Percentiles rank a stretch among this genome's conserved stretches.
Evolutionary conservation across 2,113 vertebrate genomes (phyloP).

Genomic region (Sapayoa aenigma): DNA sequence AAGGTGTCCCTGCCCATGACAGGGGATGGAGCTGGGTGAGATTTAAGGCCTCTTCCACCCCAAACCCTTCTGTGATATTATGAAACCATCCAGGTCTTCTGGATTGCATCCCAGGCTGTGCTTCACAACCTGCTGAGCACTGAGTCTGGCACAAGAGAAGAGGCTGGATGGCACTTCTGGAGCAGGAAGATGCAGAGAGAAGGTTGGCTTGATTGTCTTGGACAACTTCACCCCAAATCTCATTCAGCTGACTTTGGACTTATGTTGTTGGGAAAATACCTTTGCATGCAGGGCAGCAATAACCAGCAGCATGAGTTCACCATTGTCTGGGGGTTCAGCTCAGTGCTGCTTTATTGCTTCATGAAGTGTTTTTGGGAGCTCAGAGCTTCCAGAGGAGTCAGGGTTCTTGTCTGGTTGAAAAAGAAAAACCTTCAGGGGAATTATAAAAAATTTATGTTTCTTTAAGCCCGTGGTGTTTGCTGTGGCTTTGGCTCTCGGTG

Average conservation of each 20-base stretch:
- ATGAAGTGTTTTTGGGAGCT: not conserved
- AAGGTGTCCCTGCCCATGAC: not conserved
- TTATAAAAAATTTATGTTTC: not conserved
- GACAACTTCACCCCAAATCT: not conserved
- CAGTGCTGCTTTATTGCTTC: not conserved
- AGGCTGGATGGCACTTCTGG: not conserved
- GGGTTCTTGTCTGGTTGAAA: not conserved
- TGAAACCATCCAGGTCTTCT: not conserved
- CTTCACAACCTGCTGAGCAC: not conserved
- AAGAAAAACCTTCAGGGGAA: not conserved
- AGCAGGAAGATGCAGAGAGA: not conserved
- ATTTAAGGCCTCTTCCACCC: not conserved
- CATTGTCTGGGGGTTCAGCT: not conserved
- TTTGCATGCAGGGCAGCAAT: not conserved
- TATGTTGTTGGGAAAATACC: not conserved
- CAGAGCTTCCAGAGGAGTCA: not conserved
- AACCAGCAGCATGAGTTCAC: not conserved
- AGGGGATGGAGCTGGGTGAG: not conserved
- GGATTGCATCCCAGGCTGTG: not conserved
- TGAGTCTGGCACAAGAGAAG: not conserved
- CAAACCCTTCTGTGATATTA: not conserved
- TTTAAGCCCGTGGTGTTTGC: not conserved
- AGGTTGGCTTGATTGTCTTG: not conserved
- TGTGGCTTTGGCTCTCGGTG: not conserved
- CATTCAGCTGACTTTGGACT: not conserved